A percentile compares a stretch with the other conserved stretches of the same genome.
Evolutionary conservation across 2,113 vertebrate genomes (phyloP).

Genomic region (Sceloporus tristichus): DNA sequence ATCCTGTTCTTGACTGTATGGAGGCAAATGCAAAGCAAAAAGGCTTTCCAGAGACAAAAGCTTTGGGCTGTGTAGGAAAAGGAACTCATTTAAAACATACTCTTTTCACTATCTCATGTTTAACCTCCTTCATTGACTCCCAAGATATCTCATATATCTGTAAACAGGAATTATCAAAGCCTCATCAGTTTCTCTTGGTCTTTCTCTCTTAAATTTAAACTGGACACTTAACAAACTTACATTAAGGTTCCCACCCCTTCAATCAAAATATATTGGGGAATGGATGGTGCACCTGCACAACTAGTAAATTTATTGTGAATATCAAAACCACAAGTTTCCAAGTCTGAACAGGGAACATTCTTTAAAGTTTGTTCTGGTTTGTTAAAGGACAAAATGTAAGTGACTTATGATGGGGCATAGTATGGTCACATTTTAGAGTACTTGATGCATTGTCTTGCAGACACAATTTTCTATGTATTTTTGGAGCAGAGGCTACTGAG

Average conservation of each 20-base stretch:
- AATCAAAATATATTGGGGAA: neutral
- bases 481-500: neutral
- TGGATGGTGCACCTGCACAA: neutral
- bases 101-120: neutral
- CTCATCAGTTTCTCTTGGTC: neutral
- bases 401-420: neutral
- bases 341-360: neutral
- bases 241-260: neutral
- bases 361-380: neutral
- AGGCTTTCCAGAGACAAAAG: neutral
- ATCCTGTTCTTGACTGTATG: neutral
- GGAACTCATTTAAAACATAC: neutral
- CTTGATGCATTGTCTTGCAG: neutral
- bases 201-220: neutral
- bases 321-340: neutral
- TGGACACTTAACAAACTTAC: too few relatives aligned
- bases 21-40: neutral
- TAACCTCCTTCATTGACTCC: neutral
- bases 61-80: neutral
- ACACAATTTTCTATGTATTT: neutral
- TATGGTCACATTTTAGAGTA: neutral
- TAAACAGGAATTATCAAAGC: neutral
- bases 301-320: neutral
- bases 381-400: neutral
- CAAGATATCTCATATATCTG: neutral